phyloP scores from a whole-genome alignment of 2,888 invertebrate genomes.

The Hirtodrosophila confusa region DNA sequence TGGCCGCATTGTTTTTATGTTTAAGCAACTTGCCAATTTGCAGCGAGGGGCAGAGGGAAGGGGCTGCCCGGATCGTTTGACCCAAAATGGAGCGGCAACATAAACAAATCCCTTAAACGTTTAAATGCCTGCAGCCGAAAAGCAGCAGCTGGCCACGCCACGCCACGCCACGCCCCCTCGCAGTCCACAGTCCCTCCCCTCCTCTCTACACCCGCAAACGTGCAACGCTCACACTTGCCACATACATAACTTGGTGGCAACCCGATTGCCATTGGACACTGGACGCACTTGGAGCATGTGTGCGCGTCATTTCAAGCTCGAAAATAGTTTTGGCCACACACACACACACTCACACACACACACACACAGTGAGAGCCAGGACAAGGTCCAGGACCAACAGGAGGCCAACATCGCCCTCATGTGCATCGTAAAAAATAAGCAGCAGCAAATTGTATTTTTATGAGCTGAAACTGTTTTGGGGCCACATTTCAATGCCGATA shows the following conservation, averaged over 20 bases:
- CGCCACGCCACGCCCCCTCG: conserved; percentile 13
- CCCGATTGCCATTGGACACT: conserved; percentile 62
- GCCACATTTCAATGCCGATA: conserved; percentile 81
- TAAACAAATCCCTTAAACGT: conserved; percentile 78
- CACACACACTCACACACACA: conserved; percentile 3
- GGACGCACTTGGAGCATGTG: conserved; percentile 77
- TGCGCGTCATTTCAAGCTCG: conserved; percentile 73
- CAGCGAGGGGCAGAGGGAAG: conserved; percentile 15
- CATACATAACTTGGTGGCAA: conserved; percentile 67
- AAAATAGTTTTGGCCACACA: conserved; percentile 69
- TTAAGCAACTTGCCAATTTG: conserved; percentile 70
- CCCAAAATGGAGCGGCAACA: conserved; percentile 60
- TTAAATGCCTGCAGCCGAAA: conserved; percentile 69
- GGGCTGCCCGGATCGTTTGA: conserved; percentile 40
- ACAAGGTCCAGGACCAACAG: conserved; percentile 29
- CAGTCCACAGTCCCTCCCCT: no score
- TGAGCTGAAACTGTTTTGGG: conserved; percentile 82
- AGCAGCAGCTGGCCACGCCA: conserved; percentile 66
- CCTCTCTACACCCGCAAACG: conserved; percentile 12
- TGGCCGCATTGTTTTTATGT: conserved; percentile 74
- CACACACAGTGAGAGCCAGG: not conserved
- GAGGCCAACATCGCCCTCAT: conserved; percentile 69
- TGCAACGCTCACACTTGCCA: conserved; percentile 35
- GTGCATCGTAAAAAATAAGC: conserved; percentile 81
- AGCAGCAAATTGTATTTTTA: conserved; percentile 83